Evolutionary conservation across 2,888 invertebrate genomes (phyloP), one percentile per base, ranked within the genome.

Genomic region (Holacanthella duospinosa): DNA sequence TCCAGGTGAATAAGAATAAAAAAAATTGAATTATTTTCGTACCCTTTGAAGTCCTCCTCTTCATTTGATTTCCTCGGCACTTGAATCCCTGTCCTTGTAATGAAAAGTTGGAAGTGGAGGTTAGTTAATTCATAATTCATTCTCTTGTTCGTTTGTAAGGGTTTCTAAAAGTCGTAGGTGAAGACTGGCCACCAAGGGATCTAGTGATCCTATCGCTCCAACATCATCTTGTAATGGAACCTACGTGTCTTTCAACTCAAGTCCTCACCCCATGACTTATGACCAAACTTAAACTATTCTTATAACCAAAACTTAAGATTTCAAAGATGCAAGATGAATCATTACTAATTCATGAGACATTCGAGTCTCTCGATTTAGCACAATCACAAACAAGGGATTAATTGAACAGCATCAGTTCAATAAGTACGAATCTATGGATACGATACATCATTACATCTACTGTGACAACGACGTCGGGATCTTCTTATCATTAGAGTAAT

Each of bases 131-230:
- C 48, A 48, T 48, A 21, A 21, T 21, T 48, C 21, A 48, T 48
- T 48, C 48, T 21, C 48, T 36, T 36, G 36, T 6, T 6, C 16
- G 48, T 21, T 21, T 21, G 4, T n/a, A 12, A 4, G 21, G 12
- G 21, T 48, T 4, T 48, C 4, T n/a, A 48, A 48, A 9, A 48
- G 48, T 48, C 21, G 64, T 62, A 67, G 64, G 67, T 65, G 67
- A 67, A 61, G 67, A 67, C 62, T 64, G 68, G 61, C 66, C 66
- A 66, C 68, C 66, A 64, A 48, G 61, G 48, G 66, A 64, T 63
- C 62, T 55, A 54, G 55, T 64, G 64, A 64, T 64, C 48, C 64
- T 64, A 64, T 64, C 64, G 29, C 25, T 25, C 56, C 29, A 43
- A 64, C 64, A 64, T 64, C 60, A 55, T 29, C 63, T 57, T 62